Base-by-base conservation (phyloP, 2,888 invertebrate species). In the Trissolcus brochymenae region DNA sequence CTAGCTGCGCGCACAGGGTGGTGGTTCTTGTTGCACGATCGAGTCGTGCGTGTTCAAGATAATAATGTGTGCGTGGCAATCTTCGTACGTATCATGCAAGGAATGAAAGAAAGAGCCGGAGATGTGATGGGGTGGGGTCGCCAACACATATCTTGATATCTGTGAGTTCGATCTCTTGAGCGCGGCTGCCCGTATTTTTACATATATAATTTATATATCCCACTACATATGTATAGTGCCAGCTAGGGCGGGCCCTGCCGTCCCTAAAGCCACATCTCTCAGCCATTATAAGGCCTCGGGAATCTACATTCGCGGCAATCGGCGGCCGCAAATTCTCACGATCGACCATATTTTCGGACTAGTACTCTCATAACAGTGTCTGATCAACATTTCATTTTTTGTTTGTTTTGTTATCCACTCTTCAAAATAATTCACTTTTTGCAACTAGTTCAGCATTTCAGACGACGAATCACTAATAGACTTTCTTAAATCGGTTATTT, bases 181-280 rank as follows among this genome's bases (percentile, higher is more conserved):
- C 75, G 59, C 46, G 82, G 81, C 82, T 81, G 86, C 81, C 82
- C 84, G 85, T 87, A 86, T 87, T 87, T 87, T 87, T 87, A 87
- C 86, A 87, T 87, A 87, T 86, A 87, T 87, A 87, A 87, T 87
- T 87, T 86, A 87, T 87, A 86, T 87, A 86, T 84, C 84, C 83
- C 82, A 81, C 79, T 77, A 62, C 77, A 81, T 76, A 79, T 78
- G 81, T 76, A 66, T 72, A 80, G 79, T 73, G 80, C 60, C 68
- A 68, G 80, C 70, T 60, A 59, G 81, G 82, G 81, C 82, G 76
- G 74, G 76, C 61, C 64, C 60, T 59, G 64, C 60, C 76, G 75
- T 73, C 60, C 67, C 65, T 66, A 57, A 41, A 61, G 49, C 55
- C 68, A 57, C 19, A 53, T 61, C 71, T 71, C 76, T 81, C 72